Conservation (phyloP, 2,113 vertebrate genomes). For the Paradoxurus hermaphroditus region DNA sequence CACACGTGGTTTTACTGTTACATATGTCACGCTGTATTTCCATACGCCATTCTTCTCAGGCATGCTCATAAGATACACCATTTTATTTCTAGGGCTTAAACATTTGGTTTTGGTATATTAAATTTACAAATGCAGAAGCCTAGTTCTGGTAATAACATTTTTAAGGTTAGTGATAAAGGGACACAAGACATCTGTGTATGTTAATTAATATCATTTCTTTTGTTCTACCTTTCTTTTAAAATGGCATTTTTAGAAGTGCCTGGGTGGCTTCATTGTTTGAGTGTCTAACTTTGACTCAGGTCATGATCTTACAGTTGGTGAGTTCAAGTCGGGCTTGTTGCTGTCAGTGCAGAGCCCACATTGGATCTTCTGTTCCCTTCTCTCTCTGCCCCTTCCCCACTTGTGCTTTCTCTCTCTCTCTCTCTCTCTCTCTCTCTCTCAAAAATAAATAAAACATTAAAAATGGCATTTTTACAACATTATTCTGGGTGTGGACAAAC, state of each 20-base stretch:
- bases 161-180: neutral
- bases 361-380: too few species aligned
- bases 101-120: neutral
- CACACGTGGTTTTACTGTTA: neutral
- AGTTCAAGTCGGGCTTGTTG: too few species aligned
- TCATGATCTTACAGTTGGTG: too few species aligned
- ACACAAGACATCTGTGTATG: neutral
- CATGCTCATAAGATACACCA: neutral
- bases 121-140: neutral
- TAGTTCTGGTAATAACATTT: neutral
- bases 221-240: neutral
- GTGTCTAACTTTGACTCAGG: too few species aligned
- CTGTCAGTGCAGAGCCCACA: too few species aligned
- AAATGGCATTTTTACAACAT: neutral
- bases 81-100: neutral
- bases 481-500: neutral
- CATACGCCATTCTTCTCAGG: neutral
- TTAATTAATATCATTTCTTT: neutral
- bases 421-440: too few species aligned
- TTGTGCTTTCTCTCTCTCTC: too few species aligned
- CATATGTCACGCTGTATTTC: neutral
- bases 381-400: too few species aligned
- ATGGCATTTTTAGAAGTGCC: too few species aligned
- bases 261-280: too few species aligned
- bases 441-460: too few species aligned